Conservation (phyloP, 2,888 invertebrate genomes). For the Hybos culiciformis region DNA sequence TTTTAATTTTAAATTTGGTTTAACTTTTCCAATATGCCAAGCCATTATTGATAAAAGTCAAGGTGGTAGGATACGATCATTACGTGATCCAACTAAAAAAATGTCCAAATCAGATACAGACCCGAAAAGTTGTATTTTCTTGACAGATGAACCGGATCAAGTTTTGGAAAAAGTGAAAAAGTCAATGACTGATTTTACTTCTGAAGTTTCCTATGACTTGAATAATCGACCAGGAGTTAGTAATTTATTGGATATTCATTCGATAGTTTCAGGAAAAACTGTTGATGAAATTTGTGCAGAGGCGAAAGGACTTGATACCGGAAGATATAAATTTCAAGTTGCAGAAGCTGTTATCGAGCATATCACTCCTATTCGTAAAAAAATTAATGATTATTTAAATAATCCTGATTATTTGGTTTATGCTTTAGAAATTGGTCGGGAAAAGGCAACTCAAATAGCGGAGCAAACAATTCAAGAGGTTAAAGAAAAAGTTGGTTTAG, state of each 20-base stretch:
- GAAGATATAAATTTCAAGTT: conserved; percentile 57
- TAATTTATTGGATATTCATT: conserved; percentile 76
- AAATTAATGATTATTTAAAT: conserved; percentile 42
- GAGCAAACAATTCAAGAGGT: conserved; percentile 49
- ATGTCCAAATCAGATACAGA: conserved; percentile 95
- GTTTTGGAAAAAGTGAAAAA: conserved; percentile 65
- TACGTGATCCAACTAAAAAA: conserved; percentile 77
- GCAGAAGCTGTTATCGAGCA: conserved; percentile 59
- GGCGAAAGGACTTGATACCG: conserved; percentile 53
- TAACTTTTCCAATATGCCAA: conserved; percentile 64
- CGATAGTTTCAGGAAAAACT: conserved; percentile 51
- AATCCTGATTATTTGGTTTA: conserved; percentile 49
- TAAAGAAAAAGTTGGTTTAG: conserved; percentile 44
- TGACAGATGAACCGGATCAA: conserved; percentile 59
- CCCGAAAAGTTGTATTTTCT: conserved; percentile 59
- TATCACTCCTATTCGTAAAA: conserved; percentile 52
- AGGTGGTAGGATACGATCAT: conserved; percentile 55
- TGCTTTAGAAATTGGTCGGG: conserved; percentile 48
- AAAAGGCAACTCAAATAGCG: conserved; percentile 48
- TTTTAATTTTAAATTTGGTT: conserved; percentile 67
- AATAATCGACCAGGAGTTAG: conserved; percentile 70
- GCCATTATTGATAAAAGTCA: conserved; percentile 45
- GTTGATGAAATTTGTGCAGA: conserved; percentile 57
- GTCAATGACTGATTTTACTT: conserved; percentile 80
- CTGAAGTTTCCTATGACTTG: conserved; percentile 71